Percentiles rank a stretch among this genome's conserved stretches.
phyloP scores from a whole-genome alignment of 2,888 invertebrate species.

The Euzetes globulus region DNA sequence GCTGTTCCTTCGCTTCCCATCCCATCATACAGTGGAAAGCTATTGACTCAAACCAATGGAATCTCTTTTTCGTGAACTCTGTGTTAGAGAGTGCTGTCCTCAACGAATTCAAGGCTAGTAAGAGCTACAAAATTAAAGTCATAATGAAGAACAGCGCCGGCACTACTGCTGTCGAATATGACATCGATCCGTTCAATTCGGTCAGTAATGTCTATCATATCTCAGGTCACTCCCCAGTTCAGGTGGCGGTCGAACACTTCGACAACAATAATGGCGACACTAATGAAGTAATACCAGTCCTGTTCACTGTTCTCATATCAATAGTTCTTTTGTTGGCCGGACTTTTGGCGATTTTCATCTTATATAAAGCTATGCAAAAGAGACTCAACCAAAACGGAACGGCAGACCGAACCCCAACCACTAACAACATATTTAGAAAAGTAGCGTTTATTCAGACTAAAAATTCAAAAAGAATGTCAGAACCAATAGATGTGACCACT shows the following conservation, averaged over 20 bases:
- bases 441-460: conserved; percentile 18
- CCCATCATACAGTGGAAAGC: conserved; percentile 38
- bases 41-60: conserved; percentile 39
- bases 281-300: conserved; percentile 2
- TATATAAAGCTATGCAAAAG: conserved; percentile 29
- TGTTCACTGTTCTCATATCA: conserved; percentile 28
- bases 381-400: conserved; percentile 9
- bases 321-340: conserved; percentile 20
- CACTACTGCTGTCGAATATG: conserved; percentile 40
- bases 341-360: conserved; percentile 5
- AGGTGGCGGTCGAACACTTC: conserved; percentile 15
- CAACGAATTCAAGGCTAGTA: conserved; percentile 11
- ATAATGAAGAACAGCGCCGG: conserved; percentile 42
- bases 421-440: conserved; percentile 19
- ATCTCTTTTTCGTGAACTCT: conserved; percentile 14
- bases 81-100: conserved; percentile 12
- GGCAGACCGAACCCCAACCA: not conserved
- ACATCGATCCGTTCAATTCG: conserved; percentile 23
- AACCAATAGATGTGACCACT: conserved; percentile 3
- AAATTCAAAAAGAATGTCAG: not conserved
- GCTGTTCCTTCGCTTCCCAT: conserved; percentile 46
- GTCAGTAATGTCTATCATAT: conserved; percentile 22
- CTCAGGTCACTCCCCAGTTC: conserved; percentile 12
- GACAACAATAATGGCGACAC: not conserved
- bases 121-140: conserved; percentile 39